A percentile compares a stretch with the other conserved stretches of the same genome.
These are phyloP conservation scores for Sphecodes monilicornis DNA, from an alignment of 2,888 invertebrate genomes.

Conservation along the genomic window DNA sequence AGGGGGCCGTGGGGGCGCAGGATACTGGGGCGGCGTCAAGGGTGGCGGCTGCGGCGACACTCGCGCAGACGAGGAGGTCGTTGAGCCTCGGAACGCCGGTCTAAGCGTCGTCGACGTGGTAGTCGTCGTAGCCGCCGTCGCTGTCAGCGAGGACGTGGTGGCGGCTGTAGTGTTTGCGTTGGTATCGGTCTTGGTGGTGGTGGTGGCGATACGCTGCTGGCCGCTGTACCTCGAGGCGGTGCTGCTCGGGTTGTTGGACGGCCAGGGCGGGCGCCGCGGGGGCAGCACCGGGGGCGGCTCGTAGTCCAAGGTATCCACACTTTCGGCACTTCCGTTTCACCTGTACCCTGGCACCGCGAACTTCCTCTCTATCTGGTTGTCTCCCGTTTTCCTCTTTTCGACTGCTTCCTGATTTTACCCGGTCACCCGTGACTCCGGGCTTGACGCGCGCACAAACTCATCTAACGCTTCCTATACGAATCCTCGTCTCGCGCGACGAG, in stretches of 20 bases:
- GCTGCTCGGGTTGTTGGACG: constrained; percentile 73
- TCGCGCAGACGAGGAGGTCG: constrained; percentile 69
- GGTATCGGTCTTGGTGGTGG: constrained; percentile 34
- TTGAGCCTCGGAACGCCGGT: constrained; percentile 64
- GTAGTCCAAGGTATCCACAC: constrained; percentile 85
- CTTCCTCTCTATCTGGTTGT: neutral
- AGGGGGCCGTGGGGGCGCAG: constrained; percentile 84
- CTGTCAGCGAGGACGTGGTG: constrained; percentile 60
- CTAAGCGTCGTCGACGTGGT: constrained; percentile 70
- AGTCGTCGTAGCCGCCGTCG: constrained; percentile 61
- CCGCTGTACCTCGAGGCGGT: constrained; percentile 61
- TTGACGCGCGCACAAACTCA: constrained; percentile 38
- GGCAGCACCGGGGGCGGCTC: constrained; percentile 85
- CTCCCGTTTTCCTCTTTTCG: neutral
- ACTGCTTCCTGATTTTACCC: neutral
- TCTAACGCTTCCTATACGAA: neutral
- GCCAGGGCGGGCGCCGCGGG: constrained; percentile 84
- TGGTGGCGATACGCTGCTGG: constrained; percentile 46
- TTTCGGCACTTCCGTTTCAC: constrained; percentile 83
- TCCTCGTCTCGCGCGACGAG: neutral
- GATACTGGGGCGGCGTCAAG: constrained; percentile 82
- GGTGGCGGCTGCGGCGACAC: constrained; percentile 75
- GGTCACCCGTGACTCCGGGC: constrained; percentile 6
- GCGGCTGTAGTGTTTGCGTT: constrained; percentile 36
- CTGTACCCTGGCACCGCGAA: constrained; percentile 65